phyloP scores from a whole-genome alignment of 2,888 invertebrate genomes.

The Mythimna loreyi region DNA sequence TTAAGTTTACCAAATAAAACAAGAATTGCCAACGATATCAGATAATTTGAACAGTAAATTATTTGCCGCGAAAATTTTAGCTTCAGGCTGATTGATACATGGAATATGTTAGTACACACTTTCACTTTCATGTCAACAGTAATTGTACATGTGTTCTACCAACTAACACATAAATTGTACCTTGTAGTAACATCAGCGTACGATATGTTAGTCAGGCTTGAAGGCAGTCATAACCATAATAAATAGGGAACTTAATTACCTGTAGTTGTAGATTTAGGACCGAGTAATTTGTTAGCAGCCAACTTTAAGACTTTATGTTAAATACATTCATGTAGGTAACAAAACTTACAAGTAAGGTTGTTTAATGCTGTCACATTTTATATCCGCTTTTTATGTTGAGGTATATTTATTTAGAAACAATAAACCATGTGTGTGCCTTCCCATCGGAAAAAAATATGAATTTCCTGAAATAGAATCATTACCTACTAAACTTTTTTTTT shows the following conservation, averaged over 20 bases:
- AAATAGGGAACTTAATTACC: slow-evolving; percentile 18
- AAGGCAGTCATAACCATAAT: slow-evolving; percentile 36
- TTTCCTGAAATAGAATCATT: no score
- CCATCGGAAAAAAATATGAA: neutral
- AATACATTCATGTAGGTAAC: neutral
- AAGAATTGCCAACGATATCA: neutral
- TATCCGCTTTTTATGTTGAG: no score
- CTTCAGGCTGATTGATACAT: neutral
- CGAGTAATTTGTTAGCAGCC: neutral
- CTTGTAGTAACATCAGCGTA: slow-evolving; percentile 16
- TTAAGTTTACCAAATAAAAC: no score
- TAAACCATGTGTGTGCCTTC: neutral
- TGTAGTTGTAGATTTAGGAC: neutral
- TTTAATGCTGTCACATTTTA: neutral
- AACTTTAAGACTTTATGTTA: no score
- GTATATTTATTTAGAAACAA: no score
- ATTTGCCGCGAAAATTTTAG: neutral
- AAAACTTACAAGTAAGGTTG: neutral
- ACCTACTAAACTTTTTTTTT: no score
- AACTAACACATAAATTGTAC: slow-evolving; percentile 29
- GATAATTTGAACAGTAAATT: neutral
- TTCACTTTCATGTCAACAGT: slow-evolving; percentile 29
- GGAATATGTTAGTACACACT: slow-evolving; percentile 18
- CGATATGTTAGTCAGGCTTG: slow-evolving; percentile 24
- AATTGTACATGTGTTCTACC: slow-evolving; percentile 26